phyloP scores from a whole-genome alignment of 2,888 invertebrate genomes.

The Auanema sp. region DNA sequence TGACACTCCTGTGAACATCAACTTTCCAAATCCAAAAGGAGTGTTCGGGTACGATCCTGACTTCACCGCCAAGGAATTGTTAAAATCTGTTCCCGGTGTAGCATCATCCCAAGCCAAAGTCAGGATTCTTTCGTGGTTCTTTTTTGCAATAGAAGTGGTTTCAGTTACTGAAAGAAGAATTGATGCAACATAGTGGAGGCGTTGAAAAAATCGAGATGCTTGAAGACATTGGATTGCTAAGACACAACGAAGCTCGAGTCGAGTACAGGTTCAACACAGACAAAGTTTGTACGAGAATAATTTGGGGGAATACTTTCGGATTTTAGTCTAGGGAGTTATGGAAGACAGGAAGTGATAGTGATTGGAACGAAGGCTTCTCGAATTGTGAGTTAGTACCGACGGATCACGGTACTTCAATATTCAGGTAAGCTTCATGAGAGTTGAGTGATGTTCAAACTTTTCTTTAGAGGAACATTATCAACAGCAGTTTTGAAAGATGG shows the following conservation, averaged over 20 bases:
- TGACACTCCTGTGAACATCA: slow-evolving; percentile 49
- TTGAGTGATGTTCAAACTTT: neutral
- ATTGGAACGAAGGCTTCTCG: slow-evolving; percentile 61
- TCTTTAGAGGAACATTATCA: slow-evolving; percentile 41
- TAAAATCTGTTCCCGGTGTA: slow-evolving; percentile 39
- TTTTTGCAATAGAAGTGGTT: neutral
- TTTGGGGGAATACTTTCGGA: no score
- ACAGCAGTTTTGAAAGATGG: slow-evolving; percentile 53
- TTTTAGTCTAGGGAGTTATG: slow-evolving; percentile 39
- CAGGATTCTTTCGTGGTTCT: neutral
- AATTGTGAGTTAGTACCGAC: slow-evolving; percentile 39
- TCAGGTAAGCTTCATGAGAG: slow-evolving; percentile 27
- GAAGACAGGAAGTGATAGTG: slow-evolving; percentile 58
- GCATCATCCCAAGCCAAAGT: slow-evolving; percentile 47
- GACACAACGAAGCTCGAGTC: slow-evolving; percentile 51
- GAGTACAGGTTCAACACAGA: slow-evolving; percentile 53
- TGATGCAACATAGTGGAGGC: slow-evolving; percentile 26
- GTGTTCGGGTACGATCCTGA: slow-evolving; percentile 48
- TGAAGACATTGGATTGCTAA: slow-evolving; percentile 38
- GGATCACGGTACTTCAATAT: slow-evolving; percentile 52
- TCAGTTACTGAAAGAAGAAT: slow-evolving; percentile 31
- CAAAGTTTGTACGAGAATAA: slow-evolving; percentile 35
- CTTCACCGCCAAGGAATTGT: slow-evolving; percentile 42
- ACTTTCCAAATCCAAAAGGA: slow-evolving; percentile 52
- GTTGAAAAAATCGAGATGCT: slow-evolving; percentile 37